Conservation (phyloP, 2,888 invertebrate genomes). For the Temnothorax rugatulus region DNA sequence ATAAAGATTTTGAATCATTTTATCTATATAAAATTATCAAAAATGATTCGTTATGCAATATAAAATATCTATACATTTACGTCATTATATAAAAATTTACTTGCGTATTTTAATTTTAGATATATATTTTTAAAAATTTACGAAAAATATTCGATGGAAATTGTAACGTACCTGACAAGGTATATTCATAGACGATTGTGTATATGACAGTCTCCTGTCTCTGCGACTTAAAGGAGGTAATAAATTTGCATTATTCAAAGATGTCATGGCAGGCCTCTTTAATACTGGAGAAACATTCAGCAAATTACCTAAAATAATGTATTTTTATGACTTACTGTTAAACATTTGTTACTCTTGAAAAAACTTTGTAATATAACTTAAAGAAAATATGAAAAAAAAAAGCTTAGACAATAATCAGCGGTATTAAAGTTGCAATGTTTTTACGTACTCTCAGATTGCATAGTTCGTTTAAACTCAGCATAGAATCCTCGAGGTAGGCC, state of each 20-base stretch:
- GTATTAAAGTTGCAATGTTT: slow-evolving; percentile 23
- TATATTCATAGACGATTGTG: slow-evolving; percentile 88
- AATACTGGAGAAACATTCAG: slow-evolving; percentile 86
- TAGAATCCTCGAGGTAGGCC: slow-evolving; percentile 95
- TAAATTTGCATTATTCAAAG: slow-evolving; percentile 84
- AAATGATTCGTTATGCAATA: neutral
- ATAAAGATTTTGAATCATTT: slow-evolving; percentile 55
- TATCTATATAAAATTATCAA: slow-evolving; percentile 15
- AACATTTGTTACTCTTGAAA: neutral
- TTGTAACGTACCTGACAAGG: slow-evolving; percentile 87
- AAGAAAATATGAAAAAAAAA: neutral
- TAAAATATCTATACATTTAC: neutral
- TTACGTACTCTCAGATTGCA: slow-evolving; percentile 89
- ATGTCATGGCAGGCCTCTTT: slow-evolving; percentile 85
- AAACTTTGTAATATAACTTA: neutral
- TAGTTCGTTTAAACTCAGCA: slow-evolving; percentile 92
- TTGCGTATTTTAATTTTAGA: neutral
- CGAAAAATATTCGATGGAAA: neutral
- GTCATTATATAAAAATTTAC: slow-evolving; percentile 23
- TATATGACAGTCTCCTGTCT: slow-evolving; percentile 88
- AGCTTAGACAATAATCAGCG: neutral
- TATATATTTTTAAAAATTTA: neutral
- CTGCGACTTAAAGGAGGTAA: slow-evolving; percentile 84
- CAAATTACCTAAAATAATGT: slow-evolving; percentile 74
- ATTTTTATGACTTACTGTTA: neutral